Evolutionary conservation across 2,797 vertebrate genomes (phyloP).

Genomic region (Brachyalestes nurse): DNA sequence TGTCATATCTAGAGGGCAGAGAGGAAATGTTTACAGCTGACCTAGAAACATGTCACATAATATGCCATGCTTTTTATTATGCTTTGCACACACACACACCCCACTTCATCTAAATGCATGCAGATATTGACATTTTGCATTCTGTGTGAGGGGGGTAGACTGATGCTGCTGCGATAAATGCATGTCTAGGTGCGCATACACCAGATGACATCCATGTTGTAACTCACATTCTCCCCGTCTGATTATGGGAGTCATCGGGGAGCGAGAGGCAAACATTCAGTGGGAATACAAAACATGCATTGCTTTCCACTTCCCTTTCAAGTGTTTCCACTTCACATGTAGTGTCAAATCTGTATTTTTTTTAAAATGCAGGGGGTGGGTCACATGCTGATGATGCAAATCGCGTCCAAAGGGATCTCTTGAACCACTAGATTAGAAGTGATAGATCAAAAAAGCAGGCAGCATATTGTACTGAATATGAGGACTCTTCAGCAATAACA

Average conservation of each 20-base stretch:
- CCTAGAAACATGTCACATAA: background rate
- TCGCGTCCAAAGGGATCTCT: conserved; percentile 34
- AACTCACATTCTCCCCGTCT: background rate
- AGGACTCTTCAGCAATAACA: conserved; percentile 45
- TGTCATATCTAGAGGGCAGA: no score
- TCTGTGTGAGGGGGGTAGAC: background rate
- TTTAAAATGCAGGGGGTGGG: background rate
- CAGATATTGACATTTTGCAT: conserved; percentile 2
- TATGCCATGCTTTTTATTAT: background rate
- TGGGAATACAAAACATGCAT: conserved; percentile 22
- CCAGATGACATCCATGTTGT: conserved; percentile 1
- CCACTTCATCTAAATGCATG: background rate
- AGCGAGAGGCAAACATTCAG: conserved; percentile 31
- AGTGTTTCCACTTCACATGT: conserved; percentile 36
- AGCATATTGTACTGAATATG: conserved; percentile 8
- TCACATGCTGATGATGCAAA: conserved; percentile 23
- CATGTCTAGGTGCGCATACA: background rate
- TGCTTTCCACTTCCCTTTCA: conserved; percentile 29
- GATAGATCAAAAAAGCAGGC: conserved; percentile 28
- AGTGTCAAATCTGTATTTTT: conserved; percentile 15
- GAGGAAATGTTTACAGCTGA: conserved; percentile 1
- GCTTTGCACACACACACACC: background rate
- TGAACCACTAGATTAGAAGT: conserved; percentile 22
- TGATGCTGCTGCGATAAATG: conserved; percentile 24
- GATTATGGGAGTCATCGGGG: background rate